Base-by-base conservation (phyloP, 1,140 invertebrate species). In the Mycetomoellerius zeteki region DNA sequence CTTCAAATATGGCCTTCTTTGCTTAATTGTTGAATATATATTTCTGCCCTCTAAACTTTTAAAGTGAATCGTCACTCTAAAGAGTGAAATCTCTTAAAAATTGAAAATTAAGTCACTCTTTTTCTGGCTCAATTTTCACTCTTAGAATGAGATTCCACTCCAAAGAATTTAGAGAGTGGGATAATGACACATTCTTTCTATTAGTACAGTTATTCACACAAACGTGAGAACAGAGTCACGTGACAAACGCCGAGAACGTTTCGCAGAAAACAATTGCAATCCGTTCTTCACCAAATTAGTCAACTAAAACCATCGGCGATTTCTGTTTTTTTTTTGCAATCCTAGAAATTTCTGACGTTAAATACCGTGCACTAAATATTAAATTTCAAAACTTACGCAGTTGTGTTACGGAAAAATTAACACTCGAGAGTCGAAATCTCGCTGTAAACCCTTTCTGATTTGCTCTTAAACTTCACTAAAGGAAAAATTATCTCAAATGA, bases 171-270 rank as follows among this genome's bases (percentile, higher is more conserved):
- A 43, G 10, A 8, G 37, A 43, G 37, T 43, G 27, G 0, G 19
- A 73, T 6, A 37, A 43, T 1, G 8, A 33, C 3, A 54, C 33
- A 56, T 33, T 56, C 33, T 21, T 30, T 30, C n/a, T 19, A 50
- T 21, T 19, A 37, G 24, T 58, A 37, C 16, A 6, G n/a, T 47
- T n/a, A 37, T 62, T 8, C 24, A 21, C 75, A 64, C 76, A 65
- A 30, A 0, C 75, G 58, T 37, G 10, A 76, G 37, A n/a, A 14
- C 10, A 62, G 33, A 77, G 19, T 78, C 76, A 67, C 27, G 43
- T 52, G n/a, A 64, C 6, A 2, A 33, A 65, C 7, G 58, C 3
- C 14, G 60, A 30, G 24, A 78, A 64, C 3, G 37, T 62, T 58
- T 43, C 8, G 21, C 56, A 64, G 43, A 1, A 37, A 76, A 43